A percentile compares a stretch with the other conserved stretches of the same genome.
Evolutionary conservation across 2,888 invertebrate genomes (phyloP).

Genomic region (Lycaena phlaeas): DNA sequence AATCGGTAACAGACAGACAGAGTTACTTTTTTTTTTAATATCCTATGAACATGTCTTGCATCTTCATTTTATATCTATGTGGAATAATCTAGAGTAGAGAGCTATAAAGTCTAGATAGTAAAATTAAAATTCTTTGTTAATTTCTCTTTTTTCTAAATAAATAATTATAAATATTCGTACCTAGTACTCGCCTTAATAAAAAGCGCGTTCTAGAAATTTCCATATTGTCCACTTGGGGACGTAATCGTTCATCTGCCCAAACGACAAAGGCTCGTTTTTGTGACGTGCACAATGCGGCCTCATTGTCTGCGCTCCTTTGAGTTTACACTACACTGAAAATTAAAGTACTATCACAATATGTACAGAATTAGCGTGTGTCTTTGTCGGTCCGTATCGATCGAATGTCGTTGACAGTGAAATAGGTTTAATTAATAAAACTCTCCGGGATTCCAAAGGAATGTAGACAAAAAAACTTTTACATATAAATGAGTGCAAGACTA

Average conservation of each 20-base stretch:
- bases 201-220: no score
- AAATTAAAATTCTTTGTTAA: no score
- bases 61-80: no score
- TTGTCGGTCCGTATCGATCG: slow-evolving; percentile 59
- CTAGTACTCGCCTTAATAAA: no score
- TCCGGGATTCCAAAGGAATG: slow-evolving; percentile 20
- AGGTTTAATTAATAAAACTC: slow-evolving; percentile 68
- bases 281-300: slow-evolving; percentile 47
- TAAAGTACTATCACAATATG: slow-evolving; percentile 61
- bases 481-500: no score
- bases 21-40: no score
- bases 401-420: slow-evolving; percentile 68
- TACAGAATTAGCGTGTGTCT: slow-evolving; percentile 55
- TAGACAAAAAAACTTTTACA: not conserved
- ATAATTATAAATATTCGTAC: no score
- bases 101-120: no score
- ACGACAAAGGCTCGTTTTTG: slow-evolving; percentile 56
- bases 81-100: no score
- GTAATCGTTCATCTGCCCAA: slow-evolving; percentile 28
- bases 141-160: no score
- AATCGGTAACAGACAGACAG: no score
- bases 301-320: slow-evolving; percentile 56
- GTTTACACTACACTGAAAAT: slow-evolving; percentile 69
- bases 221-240: slow-evolving; percentile 55
- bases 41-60: no score